These are phyloP conservation scores for Frankliniella fusca DNA, from an alignment of 2,888 invertebrate species.

Conservation along the genomic window DNA sequence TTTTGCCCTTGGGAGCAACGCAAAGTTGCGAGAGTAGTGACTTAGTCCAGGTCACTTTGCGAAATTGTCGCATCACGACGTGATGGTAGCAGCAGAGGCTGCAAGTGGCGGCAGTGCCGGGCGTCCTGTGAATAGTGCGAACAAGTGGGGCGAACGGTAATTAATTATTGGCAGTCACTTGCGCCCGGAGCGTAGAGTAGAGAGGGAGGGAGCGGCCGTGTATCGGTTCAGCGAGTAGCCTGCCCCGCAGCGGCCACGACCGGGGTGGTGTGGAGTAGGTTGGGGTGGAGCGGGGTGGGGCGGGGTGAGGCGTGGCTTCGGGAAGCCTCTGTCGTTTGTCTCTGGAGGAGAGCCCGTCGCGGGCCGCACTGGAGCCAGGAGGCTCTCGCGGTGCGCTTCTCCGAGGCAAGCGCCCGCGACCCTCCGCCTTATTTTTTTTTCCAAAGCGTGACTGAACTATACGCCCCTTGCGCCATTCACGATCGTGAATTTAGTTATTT, in stretches of 20 bases:
- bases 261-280: neutral
- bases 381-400: neutral
- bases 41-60: neutral
- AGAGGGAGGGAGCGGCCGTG: neutral
- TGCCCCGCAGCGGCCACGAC: neutral
- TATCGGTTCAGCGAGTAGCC: no score
- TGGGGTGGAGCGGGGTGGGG: neutral
- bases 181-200: neutral
- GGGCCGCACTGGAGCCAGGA: neutral
- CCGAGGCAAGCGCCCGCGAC: no score
- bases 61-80: conserved; percentile 2
- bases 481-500: no score
- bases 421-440: no score
- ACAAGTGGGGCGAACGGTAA: no score
- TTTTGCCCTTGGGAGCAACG: neutral
- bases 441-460: no score
- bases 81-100: neutral
- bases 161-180: neutral
- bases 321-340: no score
- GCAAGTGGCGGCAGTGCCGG: neutral
- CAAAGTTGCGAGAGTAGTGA: neutral
- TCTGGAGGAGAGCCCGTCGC: no score
- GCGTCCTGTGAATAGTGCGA: neutral
- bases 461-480: no score
- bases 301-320: no score